A percentile compares a stretch with the other conserved stretches of the same genome.
Evolutionary conservation across 2,113 vertebrate genomes (phyloP).

Genomic region (Polypterus bichir): DNA sequence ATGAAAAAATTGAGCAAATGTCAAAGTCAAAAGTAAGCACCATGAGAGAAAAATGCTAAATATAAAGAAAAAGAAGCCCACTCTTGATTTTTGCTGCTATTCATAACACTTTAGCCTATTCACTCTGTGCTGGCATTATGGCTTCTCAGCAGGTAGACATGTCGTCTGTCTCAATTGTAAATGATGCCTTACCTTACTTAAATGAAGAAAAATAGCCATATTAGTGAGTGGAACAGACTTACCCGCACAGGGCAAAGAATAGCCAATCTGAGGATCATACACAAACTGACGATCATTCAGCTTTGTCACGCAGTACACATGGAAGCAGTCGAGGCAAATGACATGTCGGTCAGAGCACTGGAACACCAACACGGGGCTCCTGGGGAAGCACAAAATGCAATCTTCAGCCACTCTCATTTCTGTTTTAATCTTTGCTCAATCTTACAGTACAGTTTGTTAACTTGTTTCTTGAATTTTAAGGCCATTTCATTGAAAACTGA

Average conservation of each 20-base stretch:
- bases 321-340: slow-evolving; percentile 83
- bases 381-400: slow-evolving; percentile 26
- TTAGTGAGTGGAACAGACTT: slow-evolving; percentile 18
- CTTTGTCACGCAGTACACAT: slow-evolving; percentile 67
- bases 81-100: too few species aligned
- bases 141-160: neutral
- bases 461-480: too few species aligned
- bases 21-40: too few species aligned
- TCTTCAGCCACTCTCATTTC: too few species aligned
- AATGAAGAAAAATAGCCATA: slow-evolving; percentile 2
- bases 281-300: slow-evolving; percentile 73
- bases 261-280: slow-evolving; percentile 56
- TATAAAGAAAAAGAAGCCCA: too few species aligned
- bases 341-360: slow-evolving; percentile 70
- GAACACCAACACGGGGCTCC: slow-evolving; percentile 74
- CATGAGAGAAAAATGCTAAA: too few species aligned
- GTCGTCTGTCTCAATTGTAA: neutral
- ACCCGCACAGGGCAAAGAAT: slow-evolving; percentile 81
- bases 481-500: too few species aligned
- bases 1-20: too few species aligned
- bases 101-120: too few species aligned
- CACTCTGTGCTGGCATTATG: too few species aligned
- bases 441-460: too few species aligned
- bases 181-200: neutral
- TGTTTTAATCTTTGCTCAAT: too few species aligned